These are phyloP conservation scores for Acridotheres tristis DNA, from an alignment of 2,797 vertebrate genomes.

Conservation along the genomic window DNA sequence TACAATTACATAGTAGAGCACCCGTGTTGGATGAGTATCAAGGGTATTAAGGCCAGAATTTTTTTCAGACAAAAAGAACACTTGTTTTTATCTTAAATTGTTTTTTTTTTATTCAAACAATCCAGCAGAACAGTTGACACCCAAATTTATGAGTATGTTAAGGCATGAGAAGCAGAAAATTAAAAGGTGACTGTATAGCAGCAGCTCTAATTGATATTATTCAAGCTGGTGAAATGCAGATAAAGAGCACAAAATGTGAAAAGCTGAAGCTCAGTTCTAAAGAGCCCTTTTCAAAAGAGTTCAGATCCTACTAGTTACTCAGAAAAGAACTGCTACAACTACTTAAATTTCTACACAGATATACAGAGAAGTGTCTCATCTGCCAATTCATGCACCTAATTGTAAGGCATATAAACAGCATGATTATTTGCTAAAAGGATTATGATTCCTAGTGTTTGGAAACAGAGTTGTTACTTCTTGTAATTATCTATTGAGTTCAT, in stretches of 20 bases:
- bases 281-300: not conserved
- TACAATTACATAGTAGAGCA: conserved; percentile 32
- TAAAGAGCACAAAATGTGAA: not conserved
- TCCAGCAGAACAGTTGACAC: not conserved
- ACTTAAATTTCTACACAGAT: not conserved
- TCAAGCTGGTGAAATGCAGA: not conserved
- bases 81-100: conserved; percentile 10
- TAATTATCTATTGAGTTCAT: not conserved
- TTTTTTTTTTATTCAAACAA: not conserved
- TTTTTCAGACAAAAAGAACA: not conserved
- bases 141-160: not conserved
- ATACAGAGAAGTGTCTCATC: not conserved
- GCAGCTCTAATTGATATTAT: not conserved
- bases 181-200: not conserved
- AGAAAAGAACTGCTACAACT: not conserved
- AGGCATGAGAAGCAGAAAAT: conserved; percentile 20
- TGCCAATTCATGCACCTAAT: not conserved
- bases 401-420: not conserved
- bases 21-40: conserved; percentile 3
- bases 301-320: not conserved
- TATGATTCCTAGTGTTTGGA: not conserved
- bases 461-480: not conserved
- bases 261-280: not conserved
- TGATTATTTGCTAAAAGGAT: not conserved
- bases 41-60: not conserved